Conservation (phyloP, 2,888 invertebrate genomes). For the Allacma fusca region DNA sequence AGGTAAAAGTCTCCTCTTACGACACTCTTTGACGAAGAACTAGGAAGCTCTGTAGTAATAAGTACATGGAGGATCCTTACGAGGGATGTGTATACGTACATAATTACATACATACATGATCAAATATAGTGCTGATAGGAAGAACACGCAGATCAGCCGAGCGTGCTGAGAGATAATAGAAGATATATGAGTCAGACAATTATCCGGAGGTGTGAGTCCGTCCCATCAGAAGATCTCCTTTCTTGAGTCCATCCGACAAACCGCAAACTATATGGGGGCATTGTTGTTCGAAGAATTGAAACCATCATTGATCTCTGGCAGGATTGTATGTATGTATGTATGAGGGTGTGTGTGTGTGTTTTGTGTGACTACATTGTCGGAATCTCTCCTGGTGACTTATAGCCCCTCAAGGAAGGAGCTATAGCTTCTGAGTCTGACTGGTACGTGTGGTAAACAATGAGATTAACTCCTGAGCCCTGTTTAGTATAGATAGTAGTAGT, state of each 20-base stretch:
- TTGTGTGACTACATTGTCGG: no score
- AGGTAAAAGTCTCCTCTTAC: no score
- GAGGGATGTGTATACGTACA: no score
- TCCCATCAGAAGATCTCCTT: conserved; percentile 33
- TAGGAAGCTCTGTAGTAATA: no score
- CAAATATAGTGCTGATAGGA: conserved; percentile 17
- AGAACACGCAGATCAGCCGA: conserved; percentile 31
- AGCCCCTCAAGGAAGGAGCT: no score
- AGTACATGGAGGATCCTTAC: no score
- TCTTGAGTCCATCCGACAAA: conserved; percentile 15
- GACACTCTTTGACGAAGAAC: no score
- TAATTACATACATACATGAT: no score
- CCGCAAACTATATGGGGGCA: not conserved
- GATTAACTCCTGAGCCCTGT: conserved; percentile 22
- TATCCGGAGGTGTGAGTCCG: conserved; percentile 41
- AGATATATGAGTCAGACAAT: conserved; percentile 46
- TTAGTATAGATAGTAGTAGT: no score
- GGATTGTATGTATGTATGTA: conserved; percentile 2
- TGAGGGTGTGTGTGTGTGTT: no score
- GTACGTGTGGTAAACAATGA: conserved; percentile 34
- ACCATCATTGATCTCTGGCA: conserved; percentile 31
- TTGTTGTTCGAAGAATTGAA: conserved; percentile 25
- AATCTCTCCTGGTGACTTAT: no score
- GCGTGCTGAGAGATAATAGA: conserved; percentile 34
- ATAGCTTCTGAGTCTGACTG: no score